These are phyloP conservation scores for Brachynemurus nebulosus DNA, from an alignment of 2,888 invertebrate species.

Conservation along the genomic window DNA sequence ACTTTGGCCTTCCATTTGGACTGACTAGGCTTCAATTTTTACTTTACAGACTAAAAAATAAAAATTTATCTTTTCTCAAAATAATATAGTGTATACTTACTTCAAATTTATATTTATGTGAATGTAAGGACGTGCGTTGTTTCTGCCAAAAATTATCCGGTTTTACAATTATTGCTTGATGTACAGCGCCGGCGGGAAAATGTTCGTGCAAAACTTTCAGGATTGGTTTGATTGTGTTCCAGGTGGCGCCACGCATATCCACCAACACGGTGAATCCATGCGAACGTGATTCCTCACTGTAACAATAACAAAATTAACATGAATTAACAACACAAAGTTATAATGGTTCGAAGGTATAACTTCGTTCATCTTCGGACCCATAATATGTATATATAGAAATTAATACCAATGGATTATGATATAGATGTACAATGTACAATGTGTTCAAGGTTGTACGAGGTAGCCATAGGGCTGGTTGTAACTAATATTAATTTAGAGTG, in stretches of 20 bases:
- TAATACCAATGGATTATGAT: too few relatives aligned
- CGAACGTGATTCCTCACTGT: slow-evolving; percentile 71
- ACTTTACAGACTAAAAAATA: neutral
- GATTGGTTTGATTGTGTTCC: slow-evolving; percentile 95
- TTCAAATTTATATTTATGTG: slow-evolving; percentile 98
- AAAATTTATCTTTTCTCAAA: neutral
- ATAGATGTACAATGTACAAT: too few relatives aligned
- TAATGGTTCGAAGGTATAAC: too few relatives aligned
- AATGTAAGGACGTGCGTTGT: slow-evolving; percentile 91
- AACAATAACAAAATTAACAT: slow-evolving; percentile 27
- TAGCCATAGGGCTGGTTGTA: too few relatives aligned
- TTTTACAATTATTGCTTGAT: slow-evolving; percentile 93
- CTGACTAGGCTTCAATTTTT: too few relatives aligned
- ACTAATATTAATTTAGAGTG: too few relatives aligned
- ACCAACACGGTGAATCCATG: slow-evolving; percentile 91
- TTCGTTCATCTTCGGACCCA: too few relatives aligned
- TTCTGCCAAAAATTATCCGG: slow-evolving; percentile 99
- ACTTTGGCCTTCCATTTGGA: too few relatives aligned
- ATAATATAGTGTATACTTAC: too few relatives aligned
- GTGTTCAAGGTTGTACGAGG: too few relatives aligned
- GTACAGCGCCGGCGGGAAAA: slow-evolving; percentile 79
- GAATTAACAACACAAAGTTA: neutral
- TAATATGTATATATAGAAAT: too few relatives aligned
- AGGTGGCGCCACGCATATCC: slow-evolving; percentile 95
- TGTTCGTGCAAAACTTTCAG: slow-evolving; percentile 94